Percentiles rank a stretch among this genome's conserved stretches.
Conservation (phyloP, 2,797 vertebrate genomes). For the Triplophysa yarkandensis region DNA sequence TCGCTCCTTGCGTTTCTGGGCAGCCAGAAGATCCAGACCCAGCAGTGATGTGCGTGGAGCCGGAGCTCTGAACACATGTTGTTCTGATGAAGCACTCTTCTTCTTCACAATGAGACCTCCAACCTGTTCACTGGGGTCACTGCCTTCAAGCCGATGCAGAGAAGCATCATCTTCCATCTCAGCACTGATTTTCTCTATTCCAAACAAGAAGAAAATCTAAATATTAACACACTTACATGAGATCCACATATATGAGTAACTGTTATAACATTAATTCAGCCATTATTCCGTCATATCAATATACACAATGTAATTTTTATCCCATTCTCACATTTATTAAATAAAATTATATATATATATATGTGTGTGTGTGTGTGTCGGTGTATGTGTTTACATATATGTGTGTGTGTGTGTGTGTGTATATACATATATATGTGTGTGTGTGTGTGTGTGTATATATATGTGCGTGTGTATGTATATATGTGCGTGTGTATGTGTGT, state of each 20-base stretch:
- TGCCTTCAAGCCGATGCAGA: constrained; percentile 88
- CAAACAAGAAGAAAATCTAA: background rate
- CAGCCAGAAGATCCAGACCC: constrained; percentile 90
- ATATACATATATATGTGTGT: too few species aligned
- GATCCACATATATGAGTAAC: background rate
- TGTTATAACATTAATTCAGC: too few species aligned
- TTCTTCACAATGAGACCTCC: constrained; percentile 90
- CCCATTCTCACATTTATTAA: background rate
- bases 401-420: too few species aligned
- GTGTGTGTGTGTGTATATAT: too few species aligned
- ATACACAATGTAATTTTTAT: background rate
- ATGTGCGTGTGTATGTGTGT: too few species aligned
- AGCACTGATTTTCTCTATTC: background rate
- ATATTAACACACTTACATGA: too few species aligned
- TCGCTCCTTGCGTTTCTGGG: constrained; percentile 90
- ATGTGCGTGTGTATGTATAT: too few species aligned
- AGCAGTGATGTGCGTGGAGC: constrained; percentile 90
- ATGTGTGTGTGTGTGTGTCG: too few species aligned
- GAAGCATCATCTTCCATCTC: constrained; percentile 80
- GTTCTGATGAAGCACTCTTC: constrained; percentile 83
- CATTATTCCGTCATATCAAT: background rate
- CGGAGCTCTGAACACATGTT: constrained; percentile 91
- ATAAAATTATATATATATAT: background rate
- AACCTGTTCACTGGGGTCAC: constrained; percentile 71
- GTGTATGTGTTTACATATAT: too few species aligned